Conservation (phyloP, 2,113 vertebrate species). For the Meles meles region DNA sequence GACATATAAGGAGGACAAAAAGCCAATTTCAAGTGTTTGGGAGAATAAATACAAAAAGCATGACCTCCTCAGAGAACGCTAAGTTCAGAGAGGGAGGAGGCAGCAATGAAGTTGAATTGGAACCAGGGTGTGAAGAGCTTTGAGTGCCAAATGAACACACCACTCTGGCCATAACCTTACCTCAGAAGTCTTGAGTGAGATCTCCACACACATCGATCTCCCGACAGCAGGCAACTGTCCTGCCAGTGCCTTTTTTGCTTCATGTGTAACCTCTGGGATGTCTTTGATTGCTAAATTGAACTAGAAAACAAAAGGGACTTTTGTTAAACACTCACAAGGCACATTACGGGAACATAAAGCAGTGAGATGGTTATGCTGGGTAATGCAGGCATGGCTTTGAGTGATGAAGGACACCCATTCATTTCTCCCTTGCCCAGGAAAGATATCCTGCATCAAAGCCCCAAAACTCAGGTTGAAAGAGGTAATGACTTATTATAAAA, state of each 20-base stretch:
- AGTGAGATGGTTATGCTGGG: not conserved
- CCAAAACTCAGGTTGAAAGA: not conserved
- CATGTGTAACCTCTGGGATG: conserved; percentile 98
- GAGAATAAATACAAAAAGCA: not conserved
- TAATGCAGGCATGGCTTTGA: not conserved
- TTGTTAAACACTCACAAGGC: conserved; percentile 26
- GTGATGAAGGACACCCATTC: not conserved
- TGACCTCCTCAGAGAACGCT: not conserved
- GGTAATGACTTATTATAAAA: not conserved
- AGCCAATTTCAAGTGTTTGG: not conserved
- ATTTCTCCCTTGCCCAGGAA: not conserved
- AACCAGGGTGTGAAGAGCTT: not conserved
- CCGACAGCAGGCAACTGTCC: conserved; percentile 95
- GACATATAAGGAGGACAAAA: not conserved
- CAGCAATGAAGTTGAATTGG: not conserved
- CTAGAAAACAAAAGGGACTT: conserved; percentile 80
- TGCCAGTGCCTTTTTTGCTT: conserved; percentile 97
- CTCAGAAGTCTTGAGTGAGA: conserved; percentile 99
- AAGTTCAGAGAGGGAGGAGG: not conserved
- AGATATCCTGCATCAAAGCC: not conserved
- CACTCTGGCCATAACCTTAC: conserved; percentile 76
- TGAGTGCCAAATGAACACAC: not conserved
- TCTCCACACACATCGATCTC: conserved; percentile 98
- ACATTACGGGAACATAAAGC: not conserved
- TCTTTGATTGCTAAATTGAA: conserved; percentile 99